Conservation (phyloP, 2,797 vertebrate species). For the Tapera naevia region DNA sequence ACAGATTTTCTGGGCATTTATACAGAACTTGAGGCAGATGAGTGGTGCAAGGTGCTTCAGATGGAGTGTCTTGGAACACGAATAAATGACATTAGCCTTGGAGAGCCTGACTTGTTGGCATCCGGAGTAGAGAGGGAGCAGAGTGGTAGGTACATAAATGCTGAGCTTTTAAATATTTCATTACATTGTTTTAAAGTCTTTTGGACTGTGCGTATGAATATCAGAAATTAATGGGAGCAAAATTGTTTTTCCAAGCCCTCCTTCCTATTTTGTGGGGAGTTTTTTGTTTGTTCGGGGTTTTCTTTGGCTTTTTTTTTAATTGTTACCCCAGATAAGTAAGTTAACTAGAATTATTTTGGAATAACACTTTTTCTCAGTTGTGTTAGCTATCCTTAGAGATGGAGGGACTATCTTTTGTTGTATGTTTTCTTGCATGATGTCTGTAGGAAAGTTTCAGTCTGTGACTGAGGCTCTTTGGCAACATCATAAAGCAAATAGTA, state of each 20-base stretch:
- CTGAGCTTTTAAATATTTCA: background rate
- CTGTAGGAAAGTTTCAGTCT: background rate
- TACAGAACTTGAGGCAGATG: slow-evolving; percentile 83
- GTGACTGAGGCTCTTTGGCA: background rate
- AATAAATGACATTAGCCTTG: slow-evolving; percentile 80
- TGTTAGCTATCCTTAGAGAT: background rate
- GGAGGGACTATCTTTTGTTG: background rate
- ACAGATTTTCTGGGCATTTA: slow-evolving; percentile 56
- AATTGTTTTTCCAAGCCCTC: background rate
- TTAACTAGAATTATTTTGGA: background rate
- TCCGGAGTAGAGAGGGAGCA: slow-evolving; percentile 83
- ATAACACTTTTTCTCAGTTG: background rate
- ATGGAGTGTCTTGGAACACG: slow-evolving; percentile 80
- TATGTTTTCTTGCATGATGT: background rate
- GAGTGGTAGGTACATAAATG: slow-evolving; percentile 76
- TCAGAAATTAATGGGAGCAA: background rate
- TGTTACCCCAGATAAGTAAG: background rate
- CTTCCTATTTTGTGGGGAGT: background rate
- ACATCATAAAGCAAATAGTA: background rate
- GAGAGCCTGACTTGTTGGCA: slow-evolving; percentile 83
- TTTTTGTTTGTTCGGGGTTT: background rate
- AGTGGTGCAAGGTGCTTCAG: slow-evolving; percentile 86
- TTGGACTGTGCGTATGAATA: background rate
- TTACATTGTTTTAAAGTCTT: background rate
- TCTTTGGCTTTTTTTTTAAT: background rate